phyloP scores from a whole-genome alignment of 2,797 vertebrate genomes.

The Rhinophrynus dorsalis region DNA sequence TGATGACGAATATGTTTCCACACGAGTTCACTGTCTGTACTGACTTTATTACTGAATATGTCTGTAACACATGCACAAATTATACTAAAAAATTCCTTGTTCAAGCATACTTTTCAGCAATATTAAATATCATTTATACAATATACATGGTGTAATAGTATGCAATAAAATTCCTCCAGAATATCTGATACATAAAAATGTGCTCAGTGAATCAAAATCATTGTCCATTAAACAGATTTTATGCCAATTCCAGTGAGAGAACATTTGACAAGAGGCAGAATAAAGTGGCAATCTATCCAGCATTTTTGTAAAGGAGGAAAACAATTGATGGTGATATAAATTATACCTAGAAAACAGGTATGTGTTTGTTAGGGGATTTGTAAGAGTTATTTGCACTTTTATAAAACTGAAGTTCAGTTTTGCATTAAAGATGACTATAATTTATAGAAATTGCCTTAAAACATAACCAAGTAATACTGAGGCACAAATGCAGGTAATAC shows the following conservation, averaged over 20 bases:
- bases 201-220: slow-evolving; percentile 47
- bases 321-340: slow-evolving; percentile 43
- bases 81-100: too few relatives aligned
- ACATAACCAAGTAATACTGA: neutral
- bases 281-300: slow-evolving; percentile 45
- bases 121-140: slow-evolving; percentile 21
- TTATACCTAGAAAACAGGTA: slow-evolving; percentile 30
- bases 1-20: too few relatives aligned
- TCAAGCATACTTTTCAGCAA: neutral
- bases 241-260: slow-evolving; percentile 41
- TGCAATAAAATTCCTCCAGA: slow-evolving; percentile 22
- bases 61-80: too few relatives aligned
- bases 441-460: neutral
- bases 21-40: too few relatives aligned
- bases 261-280: slow-evolving; percentile 34
- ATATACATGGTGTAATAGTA: slow-evolving; percentile 38
- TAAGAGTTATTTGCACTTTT: slow-evolving; percentile 39
- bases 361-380: slow-evolving; percentile 35
- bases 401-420: slow-evolving; percentile 3
- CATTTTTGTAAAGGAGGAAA: slow-evolving; percentile 36
- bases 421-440: slow-evolving; percentile 20
- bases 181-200: slow-evolving; percentile 42
- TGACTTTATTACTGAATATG: too few relatives aligned
- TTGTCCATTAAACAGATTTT: slow-evolving; percentile 48
- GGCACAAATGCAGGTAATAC: neutral